Evolutionary conservation across 2,888 invertebrate genomes (phyloP), one percentile per base, ranked within the genome.

Genomic region (Latheticus oryzae): DNA sequence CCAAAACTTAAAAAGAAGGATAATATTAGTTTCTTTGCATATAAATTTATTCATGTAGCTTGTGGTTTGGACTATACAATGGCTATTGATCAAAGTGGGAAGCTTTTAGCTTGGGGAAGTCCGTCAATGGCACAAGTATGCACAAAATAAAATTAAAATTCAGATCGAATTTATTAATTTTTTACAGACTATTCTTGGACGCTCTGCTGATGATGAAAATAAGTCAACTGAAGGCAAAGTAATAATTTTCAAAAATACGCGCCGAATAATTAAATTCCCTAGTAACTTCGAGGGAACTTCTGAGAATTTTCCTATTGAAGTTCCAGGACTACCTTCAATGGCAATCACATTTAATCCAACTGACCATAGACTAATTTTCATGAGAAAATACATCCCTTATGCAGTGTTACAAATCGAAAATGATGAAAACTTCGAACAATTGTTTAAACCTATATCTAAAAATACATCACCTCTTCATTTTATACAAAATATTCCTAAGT

Each of bases 31-130:
- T 64, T 73, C 1, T 69, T 74, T 38, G 65, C 67, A 5, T 76
- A 76, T 53, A 71, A 71, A 47, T 78, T 78, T 61, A 55, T 71
- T 7, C 72, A 79, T 71, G 82, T 89, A 24, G 84, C 84, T 15
- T 90, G 91, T 70, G 93, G 93, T 0, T 86, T 87, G 8, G 91
- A 92, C 76, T 91, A 87, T 70, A 91, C 90, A 0, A 80, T 92
- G 57, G 89, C 87, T 16, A 80, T 92, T 43, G 84, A 84, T 62
- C 80, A 82, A 47, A 81, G 81, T 43, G 90, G 90, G 13, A 84
- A 84, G 64, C 79, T 93, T 17, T 86, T 87, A 75, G 87, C 88
- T 4, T 90, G 92, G 83, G 93, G 93, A 12, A 89, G 87, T 65
- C 87, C 87, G 63, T 85, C 83, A 43, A 80, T 82, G 74, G 85